Percentiles rank a stretch among this genome's conserved stretches.
phyloP scores from a whole-genome alignment of 1,140 invertebrate genomes.

The Zeugodacus cucurbitae region DNA sequence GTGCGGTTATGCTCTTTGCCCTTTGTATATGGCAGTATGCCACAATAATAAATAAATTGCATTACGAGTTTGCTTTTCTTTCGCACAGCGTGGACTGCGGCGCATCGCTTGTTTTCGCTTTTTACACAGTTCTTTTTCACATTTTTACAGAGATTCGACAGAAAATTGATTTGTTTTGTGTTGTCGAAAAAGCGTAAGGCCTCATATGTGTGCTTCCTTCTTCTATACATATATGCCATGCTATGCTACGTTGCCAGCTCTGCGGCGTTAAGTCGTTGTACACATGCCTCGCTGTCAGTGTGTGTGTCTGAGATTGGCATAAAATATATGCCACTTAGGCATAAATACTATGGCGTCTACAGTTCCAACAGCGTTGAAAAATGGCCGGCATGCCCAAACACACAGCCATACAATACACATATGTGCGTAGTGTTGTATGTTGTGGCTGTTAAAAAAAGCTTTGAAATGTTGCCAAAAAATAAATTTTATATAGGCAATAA shows the following conservation, averaged over 20 bases:
- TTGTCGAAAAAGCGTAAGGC: not conserved
- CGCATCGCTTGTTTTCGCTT: not conserved
- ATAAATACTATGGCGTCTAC: conserved; percentile 32
- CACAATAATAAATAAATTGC: conserved; percentile 39
- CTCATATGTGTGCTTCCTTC: no score
- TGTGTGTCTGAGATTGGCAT: conserved; percentile 3
- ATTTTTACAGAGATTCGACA: not conserved
- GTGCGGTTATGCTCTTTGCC: not conserved
- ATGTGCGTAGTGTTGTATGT: not conserved
- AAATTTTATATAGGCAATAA: conserved; percentile 3
- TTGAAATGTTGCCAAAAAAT: conserved; percentile 22
- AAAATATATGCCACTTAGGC: conserved; percentile 37
- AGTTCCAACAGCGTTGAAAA: conserved; percentile 14
- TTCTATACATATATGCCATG: not conserved
- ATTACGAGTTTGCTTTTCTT: conserved; percentile 28
- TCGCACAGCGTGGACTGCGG: not conserved
- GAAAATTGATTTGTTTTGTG: conserved; percentile 29
- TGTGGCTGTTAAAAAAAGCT: not conserved
- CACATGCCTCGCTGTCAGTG: not conserved
- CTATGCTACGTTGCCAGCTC: not conserved
- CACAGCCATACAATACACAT: not conserved
- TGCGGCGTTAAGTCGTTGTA: not conserved
- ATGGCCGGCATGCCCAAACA: not conserved
- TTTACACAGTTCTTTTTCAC: not conserved
- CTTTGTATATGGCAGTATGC: not conserved